Evolutionary conservation across 2,888 invertebrate species (phyloP), one percentile per base, ranked within the genome.

Genomic region (Notodonta ziczac): DNA sequence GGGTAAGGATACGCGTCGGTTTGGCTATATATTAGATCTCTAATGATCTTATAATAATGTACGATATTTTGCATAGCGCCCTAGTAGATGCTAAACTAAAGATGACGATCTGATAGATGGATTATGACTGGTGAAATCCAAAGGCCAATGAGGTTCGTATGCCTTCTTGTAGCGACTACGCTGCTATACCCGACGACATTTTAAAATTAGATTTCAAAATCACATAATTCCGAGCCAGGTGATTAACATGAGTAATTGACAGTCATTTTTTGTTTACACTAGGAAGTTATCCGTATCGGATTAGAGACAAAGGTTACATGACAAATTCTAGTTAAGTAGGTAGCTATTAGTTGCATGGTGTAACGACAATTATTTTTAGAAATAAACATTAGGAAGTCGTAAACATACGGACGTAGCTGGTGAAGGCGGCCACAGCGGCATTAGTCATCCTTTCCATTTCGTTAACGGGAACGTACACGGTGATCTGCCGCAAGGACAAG

Each of bases 371-470:
- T 50, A 50, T 16, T 50, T 55, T 56, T 44, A 24, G 24, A 56
- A 56, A 16, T 42, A 40, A 55, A n/a, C 16, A 32, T 32, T 9
- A 56, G 56, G 56, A 56, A 56, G 56, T 52, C 54, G 39, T 9
- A 52, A 65, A 88, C 91, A 90, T 82, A 95, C 95, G 90, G 76
- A 94, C 85, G 78, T 94, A 93, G 61, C 85, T 86, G 71, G 88
- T 88, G 73, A 95, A 95, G 24, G 90, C 89, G 35, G 89, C 83
- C 10, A 94, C 91, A 10, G 94, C 93, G 6, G 88, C 87, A 32
- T 88, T 79, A 9, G 94, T 87, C 39, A 94, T 90, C 63, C 89
- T 81, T 57, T 89, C 85, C 85, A 95, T 91, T 65, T 92, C 90
- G 35, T 91, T 88, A 16, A 76, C 84, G 7, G 86, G 91, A 57